Evolutionary conservation across 2,113 vertebrate genomes (phyloP), one percentile per base, ranked within the genome.

Genomic region (Oostethus manadensis): DNA sequence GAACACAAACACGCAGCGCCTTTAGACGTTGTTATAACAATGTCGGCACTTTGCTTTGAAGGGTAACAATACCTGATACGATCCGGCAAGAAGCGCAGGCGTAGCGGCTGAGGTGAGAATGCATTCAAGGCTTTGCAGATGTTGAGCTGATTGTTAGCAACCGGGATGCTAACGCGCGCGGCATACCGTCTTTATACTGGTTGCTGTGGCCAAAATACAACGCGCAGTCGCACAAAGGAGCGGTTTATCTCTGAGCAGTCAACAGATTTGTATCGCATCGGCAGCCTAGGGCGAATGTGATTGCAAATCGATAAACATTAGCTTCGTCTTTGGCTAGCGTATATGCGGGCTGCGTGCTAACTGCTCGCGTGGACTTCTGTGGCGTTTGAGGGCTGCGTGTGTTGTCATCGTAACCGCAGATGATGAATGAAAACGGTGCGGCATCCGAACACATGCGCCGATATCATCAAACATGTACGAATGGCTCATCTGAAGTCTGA

Each of bases 91-190:
- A 49, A 45, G 49, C 61, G 45, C 49, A 57, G 60, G n/a, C 70
- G 67, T 44, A 77, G 67, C 68, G 59, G 76, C 73, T 68, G 78
- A 85, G 88, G 88, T 88, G 77, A 89, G 89, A 59, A 61, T 70
- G 73, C 65, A 60, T 76, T 66, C 62, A 44, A 23, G 17, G 60
- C 70, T 67, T 15, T 84, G 82, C 81, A 86, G 85, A 87, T 87
- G 83, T 85, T 69, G 51, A 42, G 38, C 35, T 26, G 60, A 35
- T 49, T 51, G 62, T 66, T 70, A 69, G 58, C 64, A 3, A 47
- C 54, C 62, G 17, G 49, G 17, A 14, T 51, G 14, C 47, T 43
- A 26, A 21, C 6, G 44, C 10, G 21, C 40, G 56, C 9, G 33
- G 35, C 51, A 33, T 15, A 35, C 51, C 1, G 29, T n/a, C 10